Base-by-base conservation (phyloP, 2,797 vertebrate genomes). In the Carduelis carduelis region DNA sequence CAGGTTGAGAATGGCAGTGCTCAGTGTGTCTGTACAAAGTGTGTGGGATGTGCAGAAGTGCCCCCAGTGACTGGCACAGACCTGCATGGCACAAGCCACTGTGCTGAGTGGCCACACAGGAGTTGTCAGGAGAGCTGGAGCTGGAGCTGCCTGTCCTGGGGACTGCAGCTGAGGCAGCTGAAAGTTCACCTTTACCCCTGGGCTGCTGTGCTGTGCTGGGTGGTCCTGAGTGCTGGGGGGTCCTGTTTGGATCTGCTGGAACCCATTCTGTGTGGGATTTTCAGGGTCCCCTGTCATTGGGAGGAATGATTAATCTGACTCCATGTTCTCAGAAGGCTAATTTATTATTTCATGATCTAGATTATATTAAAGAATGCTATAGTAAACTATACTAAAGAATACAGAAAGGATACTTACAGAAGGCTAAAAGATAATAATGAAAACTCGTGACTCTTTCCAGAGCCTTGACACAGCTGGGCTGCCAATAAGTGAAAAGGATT, bases 21-120 rank as follows among this genome's bases (percentile, higher is more conserved):
- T 65, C 21, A 3, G 39, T 4, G 10, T 72, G 34, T 27, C 9
- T 47, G 14, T 41, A 0, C 20, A 0, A 3, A 3, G 28, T 18
- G 43, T 52, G 50, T 39, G 59, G 27, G 18, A 49, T 6, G 19
- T 52, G 4, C 9, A 19, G 8, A 11, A 53, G 60, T 3, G 32
- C 50, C 35, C 43, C 5, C 37, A 4, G 39, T 22, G 68, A 17
- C 12, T 34, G 1, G 2, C 50, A 46, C 81, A 3, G 20, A 32
- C 12, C 37, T 2, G 3, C 14, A 1, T 0, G 10, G 44, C 77
- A 34, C 34, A n/a, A 49, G n/a, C 37, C 14, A 0, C 24, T 6
- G 23, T 12, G 5, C 49, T 3, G 10, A 61, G 34, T n/a, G 70
- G 44, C 68, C 6, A 4, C 15, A 0, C 1, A 2, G 47, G 22